Evolutionary conservation across 1,140 invertebrate species (phyloP).

Genomic region (Pseudomyrmex pallidus): DNA sequence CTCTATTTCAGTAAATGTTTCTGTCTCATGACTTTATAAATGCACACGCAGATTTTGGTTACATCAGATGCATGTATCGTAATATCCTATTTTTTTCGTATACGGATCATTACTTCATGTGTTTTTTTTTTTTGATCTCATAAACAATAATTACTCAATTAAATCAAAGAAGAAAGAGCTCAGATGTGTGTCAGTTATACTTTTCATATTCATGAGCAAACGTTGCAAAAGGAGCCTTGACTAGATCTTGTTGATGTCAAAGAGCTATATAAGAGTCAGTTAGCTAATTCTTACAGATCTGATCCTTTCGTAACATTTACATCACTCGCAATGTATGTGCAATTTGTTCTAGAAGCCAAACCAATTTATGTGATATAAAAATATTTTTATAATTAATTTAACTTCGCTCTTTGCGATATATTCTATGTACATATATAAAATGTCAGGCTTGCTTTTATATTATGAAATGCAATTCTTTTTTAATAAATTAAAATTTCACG

Average conservation of each 20-base stretch:
- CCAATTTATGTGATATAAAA: neutral
- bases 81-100: no score
- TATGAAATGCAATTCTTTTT: neutral
- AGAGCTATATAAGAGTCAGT: constrained; percentile 81
- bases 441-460: neutral
- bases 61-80: no score
- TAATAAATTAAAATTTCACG: neutral
- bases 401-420: neutral
- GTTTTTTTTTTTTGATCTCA: no score
- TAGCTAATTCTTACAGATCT: constrained; percentile 58
- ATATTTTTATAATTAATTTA: neutral
- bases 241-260: constrained; percentile 72
- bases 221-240: constrained; percentile 78
- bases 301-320: constrained; percentile 26
- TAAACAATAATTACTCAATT: constrained; percentile 8
- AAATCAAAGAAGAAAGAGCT: neutral
- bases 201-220: constrained; percentile 75
- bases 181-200: constrained; percentile 40
- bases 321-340: neutral
- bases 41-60: no score
- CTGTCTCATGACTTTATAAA: no score
- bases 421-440: neutral
- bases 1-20: no score
- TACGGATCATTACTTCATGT: no score
- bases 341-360: neutral